Evolutionary conservation across 1,140 invertebrate species (phyloP), one percentile per base, ranked within the genome.

Genomic region (Bombus vancouverensis): DNA sequence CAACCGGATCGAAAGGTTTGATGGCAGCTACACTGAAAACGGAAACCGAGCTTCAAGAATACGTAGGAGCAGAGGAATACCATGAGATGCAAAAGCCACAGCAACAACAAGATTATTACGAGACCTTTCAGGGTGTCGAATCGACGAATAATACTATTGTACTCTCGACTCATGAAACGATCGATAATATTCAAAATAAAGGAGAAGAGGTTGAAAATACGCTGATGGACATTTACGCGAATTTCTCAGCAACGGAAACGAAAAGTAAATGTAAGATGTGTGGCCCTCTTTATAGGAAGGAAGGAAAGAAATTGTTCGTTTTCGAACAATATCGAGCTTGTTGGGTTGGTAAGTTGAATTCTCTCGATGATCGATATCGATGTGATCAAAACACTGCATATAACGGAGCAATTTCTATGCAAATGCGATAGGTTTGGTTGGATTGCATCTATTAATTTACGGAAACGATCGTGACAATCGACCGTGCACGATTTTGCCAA

Each of bases 371-470:
- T 73, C 34, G 22, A 44, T 13, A 28, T 73, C 34, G 13, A 70
- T 18, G 6, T 15, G 15, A n/a, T 39, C 18, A 13, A 34, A 22
- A 5, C 25, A 25, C 15, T 53, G 53, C 5, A 10, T 25, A 3
- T 10, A 34, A 75, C 37, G 8, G 18, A 28, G 72, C 22, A 74
- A 39, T 77, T 57, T 62, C 34, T 9, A 22, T 37, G 28, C 18
- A 28, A 81, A 57, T 70, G 73, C 84, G 25, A 59, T 70, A 92
- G 92, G 92, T 75, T 59, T 95, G 15, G 77, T 95, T 1, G 94
- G 93, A 42, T 87, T 86, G 0, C 92, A 95, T 83, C 78, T 95
- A 13, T 83, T 95, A 28, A 90, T 94, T 8, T 95, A 94, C 53
- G 88, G 88, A 12, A 94, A 57, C 70, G 92, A 94, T 76, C 91